These are phyloP conservation scores for Cerastis leucographa DNA, from an alignment of 2,888 invertebrate species.

Conservation along the genomic window DNA sequence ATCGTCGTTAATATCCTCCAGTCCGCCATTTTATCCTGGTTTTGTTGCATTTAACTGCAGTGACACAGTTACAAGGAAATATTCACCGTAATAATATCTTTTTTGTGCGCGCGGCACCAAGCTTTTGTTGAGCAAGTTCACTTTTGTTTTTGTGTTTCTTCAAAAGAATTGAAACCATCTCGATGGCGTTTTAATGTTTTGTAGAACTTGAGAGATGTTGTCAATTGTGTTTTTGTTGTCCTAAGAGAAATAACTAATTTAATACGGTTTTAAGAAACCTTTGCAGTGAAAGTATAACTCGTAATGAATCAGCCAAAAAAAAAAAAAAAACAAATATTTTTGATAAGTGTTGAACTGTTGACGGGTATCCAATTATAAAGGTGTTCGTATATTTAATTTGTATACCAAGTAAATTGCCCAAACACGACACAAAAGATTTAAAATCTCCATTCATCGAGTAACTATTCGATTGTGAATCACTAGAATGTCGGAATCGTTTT, in stretches of 20 bases:
- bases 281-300: constrained; percentile 5
- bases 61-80: constrained; percentile 56
- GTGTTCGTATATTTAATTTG: constrained; percentile 39
- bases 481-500: constrained; percentile 54
- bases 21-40: constrained; percentile 28
- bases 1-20: constrained; percentile 18
- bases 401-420: constrained; percentile 22
- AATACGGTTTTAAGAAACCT: background rate
- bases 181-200: constrained; percentile 37
- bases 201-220: constrained; percentile 14
- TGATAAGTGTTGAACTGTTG: constrained; percentile 16
- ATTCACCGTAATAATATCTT: constrained; percentile 54
- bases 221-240: constrained; percentile 18
- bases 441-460: constrained; percentile 57
- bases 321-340: constrained; percentile 3
- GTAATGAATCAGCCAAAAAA: constrained; percentile 13
- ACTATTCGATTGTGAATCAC: constrained; percentile 58
- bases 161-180: constrained; percentile 45
- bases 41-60: constrained; percentile 40
- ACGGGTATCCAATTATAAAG: constrained; percentile 30
- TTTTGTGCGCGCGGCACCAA: constrained; percentile 40
- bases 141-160: constrained; percentile 46
- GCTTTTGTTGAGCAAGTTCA: constrained; percentile 38
- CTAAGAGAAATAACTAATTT: background rate
- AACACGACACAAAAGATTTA: constrained; percentile 35